phyloP scores from a whole-genome alignment of 2,797 vertebrate species.

The Chromis chromis region DNA sequence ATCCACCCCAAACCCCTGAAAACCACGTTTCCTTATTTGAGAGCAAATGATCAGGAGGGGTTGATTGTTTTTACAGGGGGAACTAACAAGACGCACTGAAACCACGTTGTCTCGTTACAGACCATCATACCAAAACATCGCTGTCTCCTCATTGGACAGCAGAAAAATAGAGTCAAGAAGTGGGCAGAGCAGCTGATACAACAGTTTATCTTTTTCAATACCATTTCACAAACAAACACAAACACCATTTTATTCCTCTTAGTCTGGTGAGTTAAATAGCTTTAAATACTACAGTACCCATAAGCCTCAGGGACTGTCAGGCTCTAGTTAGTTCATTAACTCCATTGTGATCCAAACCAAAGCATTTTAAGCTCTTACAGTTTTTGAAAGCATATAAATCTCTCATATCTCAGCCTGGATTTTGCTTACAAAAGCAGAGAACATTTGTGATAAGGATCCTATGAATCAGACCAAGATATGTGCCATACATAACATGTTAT shows the following conservation, averaged over 20 bases:
- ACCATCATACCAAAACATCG: not conserved
- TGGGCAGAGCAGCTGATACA: not conserved
- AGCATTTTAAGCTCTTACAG: not conserved
- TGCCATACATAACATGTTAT: too few relatives aligned
- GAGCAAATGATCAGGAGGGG: slow-evolving; percentile 7
- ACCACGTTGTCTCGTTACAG: not conserved
- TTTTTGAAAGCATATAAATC: not conserved
- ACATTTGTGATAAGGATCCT: too few relatives aligned
- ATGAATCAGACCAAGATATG: too few relatives aligned
- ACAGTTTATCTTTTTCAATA: too few relatives aligned
- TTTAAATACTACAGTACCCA: slow-evolving; percentile 5
- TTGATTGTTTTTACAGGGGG: not conserved
- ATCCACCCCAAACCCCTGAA: not conserved
- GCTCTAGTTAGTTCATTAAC: not conserved
- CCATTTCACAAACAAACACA: not conserved
- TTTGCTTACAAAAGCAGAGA: too few relatives aligned
- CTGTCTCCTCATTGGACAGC: not conserved
- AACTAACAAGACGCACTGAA: not conserved
- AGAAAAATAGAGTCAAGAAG: not conserved
- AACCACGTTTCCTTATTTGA: not conserved
- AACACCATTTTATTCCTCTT: not conserved
- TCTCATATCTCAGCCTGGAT: too few relatives aligned
- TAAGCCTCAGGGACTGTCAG: not conserved
- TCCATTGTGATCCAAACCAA: not conserved
- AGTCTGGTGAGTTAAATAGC: not conserved